phyloP scores from a whole-genome alignment of 2,113 vertebrate genomes.

The Thamnaconus septentrionalis region DNA sequence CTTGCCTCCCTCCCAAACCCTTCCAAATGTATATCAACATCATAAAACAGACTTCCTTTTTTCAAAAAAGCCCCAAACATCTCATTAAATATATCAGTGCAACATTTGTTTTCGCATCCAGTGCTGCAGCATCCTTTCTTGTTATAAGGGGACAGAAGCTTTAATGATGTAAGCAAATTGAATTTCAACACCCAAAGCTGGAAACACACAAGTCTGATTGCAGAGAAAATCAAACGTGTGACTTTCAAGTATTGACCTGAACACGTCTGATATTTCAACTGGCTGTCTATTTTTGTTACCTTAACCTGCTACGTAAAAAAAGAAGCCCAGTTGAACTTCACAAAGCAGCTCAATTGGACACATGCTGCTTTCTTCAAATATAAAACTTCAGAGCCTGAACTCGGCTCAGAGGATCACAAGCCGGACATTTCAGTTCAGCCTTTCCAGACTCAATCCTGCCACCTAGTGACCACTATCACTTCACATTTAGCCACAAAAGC shows the following conservation, averaged over 20 bases:
- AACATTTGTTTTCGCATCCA: constrained; percentile 79
- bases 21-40: constrained; percentile 62
- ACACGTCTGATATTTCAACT: too few species aligned
- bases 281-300: too few species aligned
- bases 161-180: neutral
- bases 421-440: too few species aligned
- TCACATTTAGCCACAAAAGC: constrained; percentile 17
- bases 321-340: neutral
- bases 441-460: too few species aligned
- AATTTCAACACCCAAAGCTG: neutral
- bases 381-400: too few species aligned
- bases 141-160: constrained; percentile 47
- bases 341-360: too few species aligned
- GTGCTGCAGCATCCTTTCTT: constrained; percentile 90
- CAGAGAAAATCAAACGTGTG: too few species aligned
- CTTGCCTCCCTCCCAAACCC: constrained; percentile 12
- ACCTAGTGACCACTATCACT: constrained; percentile 8
- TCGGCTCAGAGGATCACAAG: too few species aligned
- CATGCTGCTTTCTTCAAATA: too few species aligned
- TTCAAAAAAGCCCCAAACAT: constrained; percentile 4
- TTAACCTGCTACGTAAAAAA: constrained; percentile 4
- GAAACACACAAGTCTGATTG: neutral
- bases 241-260: too few species aligned
- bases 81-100: constrained; percentile 77
- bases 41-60: constrained; percentile 61